phyloP scores from a whole-genome alignment of 2,113 vertebrate genomes.

The Phoxinus phoxinus region DNA sequence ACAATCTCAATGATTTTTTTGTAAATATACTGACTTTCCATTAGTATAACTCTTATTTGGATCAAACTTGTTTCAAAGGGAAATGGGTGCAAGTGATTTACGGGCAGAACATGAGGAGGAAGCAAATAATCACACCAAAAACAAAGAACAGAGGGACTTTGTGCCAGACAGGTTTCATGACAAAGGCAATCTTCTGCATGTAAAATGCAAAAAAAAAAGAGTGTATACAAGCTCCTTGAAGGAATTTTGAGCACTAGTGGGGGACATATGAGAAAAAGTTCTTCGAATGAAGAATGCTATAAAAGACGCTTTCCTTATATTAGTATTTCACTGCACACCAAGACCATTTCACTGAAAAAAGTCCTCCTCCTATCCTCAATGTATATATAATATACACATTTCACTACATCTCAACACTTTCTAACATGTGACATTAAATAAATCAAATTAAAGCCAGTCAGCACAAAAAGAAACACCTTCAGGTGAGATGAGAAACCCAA shows the following conservation, averaged over 20 bases:
- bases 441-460: slow-evolving; percentile 20
- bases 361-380: slow-evolving; percentile 47
- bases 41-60: slow-evolving; percentile 22
- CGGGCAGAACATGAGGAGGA: background rate
- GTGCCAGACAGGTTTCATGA: background rate
- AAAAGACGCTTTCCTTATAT: background rate
- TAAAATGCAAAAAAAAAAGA: background rate
- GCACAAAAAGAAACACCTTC: background rate
- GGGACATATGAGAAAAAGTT: background rate
- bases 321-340: slow-evolving; percentile 30
- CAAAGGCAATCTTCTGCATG: background rate
- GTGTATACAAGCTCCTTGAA: background rate
- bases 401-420: slow-evolving; percentile 48
- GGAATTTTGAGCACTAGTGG: background rate
- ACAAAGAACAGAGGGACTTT: slow-evolving; percentile 7
- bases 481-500: slow-evolving; percentile 21
- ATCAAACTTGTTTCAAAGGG: background rate
- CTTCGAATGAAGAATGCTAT: background rate
- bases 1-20: slow-evolving; percentile 62
- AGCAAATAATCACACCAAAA: background rate
- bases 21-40: slow-evolving; percentile 57
- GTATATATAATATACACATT: slow-evolving; percentile 73
- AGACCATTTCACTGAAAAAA: slow-evolving; percentile 28
- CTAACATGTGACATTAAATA: slow-evolving; percentile 32
- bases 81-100: background rate